Base-by-base conservation (phyloP, 2,113 vertebrate species). In the Protobothrops mucrosquamatus region DNA sequence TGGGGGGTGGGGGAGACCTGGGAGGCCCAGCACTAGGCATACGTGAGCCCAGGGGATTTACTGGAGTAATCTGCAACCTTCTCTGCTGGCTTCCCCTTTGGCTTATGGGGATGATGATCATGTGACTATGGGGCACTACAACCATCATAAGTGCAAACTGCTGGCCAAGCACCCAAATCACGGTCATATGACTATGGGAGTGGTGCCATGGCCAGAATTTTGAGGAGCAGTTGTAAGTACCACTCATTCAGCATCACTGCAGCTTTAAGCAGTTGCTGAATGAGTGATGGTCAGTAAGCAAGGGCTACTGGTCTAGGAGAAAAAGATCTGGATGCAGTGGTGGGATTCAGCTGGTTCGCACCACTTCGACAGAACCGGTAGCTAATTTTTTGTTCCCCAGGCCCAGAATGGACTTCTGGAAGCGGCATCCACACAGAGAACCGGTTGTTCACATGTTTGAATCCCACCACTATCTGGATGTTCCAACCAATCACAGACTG, bases 261-360 rank as follows among this genome's bases (percentile, higher is more conserved):
- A 69, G n/a, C 12, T 15, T 69, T 11, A n/a, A 74, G n/a, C 14
- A n/a, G 29, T 69, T n/a, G 14, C n/a, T 74, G 29, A 74, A 74
- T 34, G n/a, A 74, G 64, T 6, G 48, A 9, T 0, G n/a, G 69
- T 39, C 14, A 18, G n/a, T 20, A 74, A 74, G 15, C 69, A 34
- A 74, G 12, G 6, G 34, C 15, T 74, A 7, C 6, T 6, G 0
- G 0, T n/a, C 1, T 20, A 74, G 2, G n/a, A 34, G n/a, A 74
- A 74, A 74, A 74, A 1, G 69, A 39, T 74, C 69, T 74, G 5
- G 48, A 51, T 51, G 0, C 48, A 51, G 8, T 51, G 48, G 48
- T 51, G 48, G 8, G 48, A 51, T 51, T 51, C 48, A 51, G 48
- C 48, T 9, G 48, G 48, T 51, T 51, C 1, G 1, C 48, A 51